Base-by-base conservation (phyloP, 2,797 vertebrate species). In the Halcyon leucocephala region DNA sequence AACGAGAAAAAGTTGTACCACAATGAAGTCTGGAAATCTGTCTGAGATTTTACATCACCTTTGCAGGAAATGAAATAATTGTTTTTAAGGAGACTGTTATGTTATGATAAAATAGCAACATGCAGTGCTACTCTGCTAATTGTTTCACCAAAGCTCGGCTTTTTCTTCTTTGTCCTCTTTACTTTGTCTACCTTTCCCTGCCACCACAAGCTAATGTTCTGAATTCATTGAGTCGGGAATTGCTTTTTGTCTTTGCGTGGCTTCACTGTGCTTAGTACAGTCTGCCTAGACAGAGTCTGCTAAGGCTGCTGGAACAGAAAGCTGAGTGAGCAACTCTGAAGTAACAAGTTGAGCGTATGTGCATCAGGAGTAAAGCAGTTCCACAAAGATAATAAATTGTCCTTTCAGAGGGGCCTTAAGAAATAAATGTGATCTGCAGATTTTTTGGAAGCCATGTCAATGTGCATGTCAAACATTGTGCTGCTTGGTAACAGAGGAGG, bases 1-100 rank as follows among this genome's bases (percentile, higher is more conserved):
- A 93, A 97, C 4, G 29, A 97, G 69, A 66, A 94, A 89, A 95
- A 96, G 31, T 11, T 96, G 77, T 17, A 91, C 73, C 6, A 42
- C 51, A 92, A 76, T 96, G 49, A 92, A 89, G 55, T 91, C 81
- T 76, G 51, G 65, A 81, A 90, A 41, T 21, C 24, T 54, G 13
- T 55, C 60, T 79, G 13, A 61, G 66, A 25, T 80, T 89, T 55
- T 61, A 31, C 67, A 41, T 37, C 49, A 69, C 19, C 18, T 77
- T 42, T 72, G 4, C 22, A 58, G 61, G 35, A 80, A 91, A 69
- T 0, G 2, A 26, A 79, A 35, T 21, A 20, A 35, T 14, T n/a
- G 1, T 15, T 84, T 82, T 58, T 19, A 72, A 20, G n/a, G 44
- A 28, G 29, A 66, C 11, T 1, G 2, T 24, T 67, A 26, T 35